Evolutionary conservation across 2,888 invertebrate species (phyloP).

Genomic region (Orthosia cruda): DNA sequence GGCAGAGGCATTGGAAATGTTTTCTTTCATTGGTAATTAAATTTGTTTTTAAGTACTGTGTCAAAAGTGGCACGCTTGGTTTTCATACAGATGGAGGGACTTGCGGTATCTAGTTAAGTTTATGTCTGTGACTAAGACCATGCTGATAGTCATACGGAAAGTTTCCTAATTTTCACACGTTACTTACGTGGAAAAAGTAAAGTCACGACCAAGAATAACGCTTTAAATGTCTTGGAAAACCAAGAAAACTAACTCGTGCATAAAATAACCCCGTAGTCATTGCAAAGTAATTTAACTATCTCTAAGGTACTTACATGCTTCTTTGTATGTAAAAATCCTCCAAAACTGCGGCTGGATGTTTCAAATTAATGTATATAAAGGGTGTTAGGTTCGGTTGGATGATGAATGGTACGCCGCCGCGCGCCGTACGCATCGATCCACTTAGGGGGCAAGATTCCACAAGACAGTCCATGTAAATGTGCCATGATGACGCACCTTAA

Average conservation of each 20-base stretch:
- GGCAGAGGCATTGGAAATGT: too few relatives aligned
- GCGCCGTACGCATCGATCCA: conserved; percentile 81
- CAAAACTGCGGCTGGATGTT: conserved; percentile 57
- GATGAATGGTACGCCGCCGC: conserved; percentile 78
- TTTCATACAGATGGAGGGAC: too few relatives aligned
- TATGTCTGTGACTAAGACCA: conserved; percentile 11
- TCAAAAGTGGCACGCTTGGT: too few relatives aligned
- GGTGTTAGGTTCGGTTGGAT: conserved; percentile 75
- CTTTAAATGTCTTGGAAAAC: conserved; percentile 1
- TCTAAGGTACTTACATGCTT: not conserved
- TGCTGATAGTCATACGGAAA: conserved; percentile 52
- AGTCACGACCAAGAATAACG: not conserved
- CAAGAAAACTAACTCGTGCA: not conserved
- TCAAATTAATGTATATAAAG: conserved; percentile 73
- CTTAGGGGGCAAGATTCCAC: conserved; percentile 73
- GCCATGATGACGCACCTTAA: conserved; percentile 62
- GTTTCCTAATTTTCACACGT: conserved; percentile 52
- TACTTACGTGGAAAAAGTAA: conserved; percentile 19
- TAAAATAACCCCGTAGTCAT: not conserved
- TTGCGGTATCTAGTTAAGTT: too few relatives aligned
- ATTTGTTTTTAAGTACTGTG: too few relatives aligned
- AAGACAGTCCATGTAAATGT: conserved; percentile 73
- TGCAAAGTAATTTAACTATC: not conserved
- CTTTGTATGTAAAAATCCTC: conserved; percentile 16
- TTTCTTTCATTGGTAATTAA: too few relatives aligned